Evolutionary conservation across 2,888 invertebrate genomes (phyloP).

Genomic region (Dorcus hopei): DNA sequence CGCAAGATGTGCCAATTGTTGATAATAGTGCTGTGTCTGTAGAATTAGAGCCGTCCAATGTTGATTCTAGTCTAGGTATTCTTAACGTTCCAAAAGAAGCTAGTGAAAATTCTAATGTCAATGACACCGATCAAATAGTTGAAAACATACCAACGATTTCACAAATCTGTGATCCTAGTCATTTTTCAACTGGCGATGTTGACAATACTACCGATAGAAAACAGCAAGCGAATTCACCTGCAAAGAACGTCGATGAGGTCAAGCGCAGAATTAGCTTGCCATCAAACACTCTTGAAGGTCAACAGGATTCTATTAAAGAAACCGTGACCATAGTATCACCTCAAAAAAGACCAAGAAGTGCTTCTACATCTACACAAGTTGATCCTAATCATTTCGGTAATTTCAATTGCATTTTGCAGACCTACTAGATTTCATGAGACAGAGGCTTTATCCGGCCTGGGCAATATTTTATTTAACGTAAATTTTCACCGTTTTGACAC

Average conservation of each 20-base stretch:
- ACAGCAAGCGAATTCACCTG: constrained; percentile 8
- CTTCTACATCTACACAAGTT: constrained; percentile 79
- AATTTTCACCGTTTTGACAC: too few species aligned
- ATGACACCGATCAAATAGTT: constrained; percentile 44
- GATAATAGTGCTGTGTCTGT: constrained; percentile 51
- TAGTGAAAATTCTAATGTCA: constrained; percentile 14
- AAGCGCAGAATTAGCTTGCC: constrained; percentile 61
- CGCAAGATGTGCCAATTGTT: constrained; percentile 35
- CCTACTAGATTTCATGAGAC: too few species aligned
- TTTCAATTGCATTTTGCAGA: constrained; percentile 25
- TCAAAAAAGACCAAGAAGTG: constrained; percentile 71
- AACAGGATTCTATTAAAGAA: constrained; percentile 40
- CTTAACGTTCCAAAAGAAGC: constrained; percentile 15
- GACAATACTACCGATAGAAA: constrained; percentile 6
- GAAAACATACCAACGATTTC: constrained; percentile 68
- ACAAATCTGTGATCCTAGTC: constrained; percentile 70
- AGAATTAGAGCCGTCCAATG: constrained; percentile 52
- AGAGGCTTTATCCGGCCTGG: too few species aligned
- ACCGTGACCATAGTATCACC: constrained; percentile 56
- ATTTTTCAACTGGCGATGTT: constrained; percentile 34
- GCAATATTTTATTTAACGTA: too few species aligned
- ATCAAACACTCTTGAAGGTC: constrained; percentile 40
- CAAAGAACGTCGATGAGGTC: constrained; percentile 30
- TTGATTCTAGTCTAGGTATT: constrained; percentile 43
- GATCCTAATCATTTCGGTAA: constrained; percentile 83